Evolutionary conservation across 2,888 invertebrate genomes (phyloP), one percentile per base, ranked within the genome.

Genomic region (Cryptocheilus praepositus): DNA sequence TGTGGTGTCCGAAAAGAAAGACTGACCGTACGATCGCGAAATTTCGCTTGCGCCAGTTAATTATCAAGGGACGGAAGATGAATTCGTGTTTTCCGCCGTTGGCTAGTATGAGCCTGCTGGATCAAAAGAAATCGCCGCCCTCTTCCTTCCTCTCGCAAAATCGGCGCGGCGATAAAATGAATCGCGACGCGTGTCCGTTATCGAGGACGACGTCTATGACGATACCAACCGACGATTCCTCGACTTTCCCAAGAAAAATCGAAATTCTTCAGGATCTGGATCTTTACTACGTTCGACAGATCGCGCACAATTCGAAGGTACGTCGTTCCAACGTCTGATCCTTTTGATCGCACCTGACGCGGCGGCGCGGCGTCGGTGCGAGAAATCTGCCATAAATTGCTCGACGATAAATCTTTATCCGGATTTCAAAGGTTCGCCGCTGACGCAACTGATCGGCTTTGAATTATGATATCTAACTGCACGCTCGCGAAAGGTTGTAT

Each of bases 301-400:
- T 91, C 67, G 91, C 91, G 56, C 90, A 90, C 81, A 91, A 90
- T 81, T 87, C 90, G 62, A 90, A 91, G 91, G 91, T 91, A 88
- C 25, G 62, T 7, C 18, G 59, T 55, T 49, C n/a, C 25, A 25
- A n/a, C n/a, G n/a, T n/a, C n/a, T n/a, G n/a, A n/a, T n/a, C n/a
- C n/a, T n/a, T n/a, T n/a, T n/a, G n/a, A 25, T 59, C 22, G 52
- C 36, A 36, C 36, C 13, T 36, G 7, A 36, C 4, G 4, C 3
- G 4, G 4, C 7, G 28, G 28, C 28, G 7, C 28, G 7, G 28
- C 7, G 28, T 28, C 28, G 13, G 7, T 36, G 36, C 11, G 13
- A 36, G 36, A 36, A 36, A 36, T 36, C 36, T 36, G 36, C 7
- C 36, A 36, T 36, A 36, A 36, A 36, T 36, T 11, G 36, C 11